A percentile compares a stretch with the other conserved stretches of the same genome.
phyloP scores from a whole-genome alignment of 1,140 invertebrate genomes.

The Sycophaga agraensis region DNA sequence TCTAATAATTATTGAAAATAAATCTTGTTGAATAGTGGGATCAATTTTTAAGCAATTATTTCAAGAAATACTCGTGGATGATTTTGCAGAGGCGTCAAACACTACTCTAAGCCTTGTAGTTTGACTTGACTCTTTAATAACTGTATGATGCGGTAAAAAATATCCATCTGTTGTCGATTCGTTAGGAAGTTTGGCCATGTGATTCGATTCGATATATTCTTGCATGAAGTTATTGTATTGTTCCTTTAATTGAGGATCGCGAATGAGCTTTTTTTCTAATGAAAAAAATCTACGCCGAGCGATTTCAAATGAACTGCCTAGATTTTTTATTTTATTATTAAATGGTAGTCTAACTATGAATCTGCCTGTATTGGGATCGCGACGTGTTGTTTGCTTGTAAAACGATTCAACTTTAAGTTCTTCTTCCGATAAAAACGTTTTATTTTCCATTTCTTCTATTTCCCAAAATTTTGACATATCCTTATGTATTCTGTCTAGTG shows the following conservation, averaged over 20 bases:
- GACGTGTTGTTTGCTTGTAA: not conserved
- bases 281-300: too few relatives aligned
- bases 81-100: not conserved
- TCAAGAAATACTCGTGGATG: not conserved
- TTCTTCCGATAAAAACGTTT: not conserved
- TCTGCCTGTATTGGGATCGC: not conserved
- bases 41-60: not conserved
- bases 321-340: not conserved
- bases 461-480: too few relatives aligned
- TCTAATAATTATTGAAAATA: slow-evolving; percentile 14
- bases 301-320: too few relatives aligned
- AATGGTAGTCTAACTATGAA: not conserved
- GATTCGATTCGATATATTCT: too few relatives aligned
- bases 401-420: not conserved
- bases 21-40: slow-evolving; percentile 4
- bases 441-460: not conserved
- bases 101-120: not conserved
- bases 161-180: too few relatives aligned
- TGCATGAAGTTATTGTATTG: too few relatives aligned
- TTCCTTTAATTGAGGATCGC: too few relatives aligned
- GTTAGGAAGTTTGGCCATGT: not conserved
- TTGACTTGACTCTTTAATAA: not conserved
- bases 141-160: not conserved
- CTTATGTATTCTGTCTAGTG: too few relatives aligned
- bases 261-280: too few relatives aligned